Percentiles rank a stretch among this genome's conserved stretches.
Evolutionary conservation across 2,113 vertebrate genomes (phyloP).

Genomic region (Ceyx melanurus): DNA sequence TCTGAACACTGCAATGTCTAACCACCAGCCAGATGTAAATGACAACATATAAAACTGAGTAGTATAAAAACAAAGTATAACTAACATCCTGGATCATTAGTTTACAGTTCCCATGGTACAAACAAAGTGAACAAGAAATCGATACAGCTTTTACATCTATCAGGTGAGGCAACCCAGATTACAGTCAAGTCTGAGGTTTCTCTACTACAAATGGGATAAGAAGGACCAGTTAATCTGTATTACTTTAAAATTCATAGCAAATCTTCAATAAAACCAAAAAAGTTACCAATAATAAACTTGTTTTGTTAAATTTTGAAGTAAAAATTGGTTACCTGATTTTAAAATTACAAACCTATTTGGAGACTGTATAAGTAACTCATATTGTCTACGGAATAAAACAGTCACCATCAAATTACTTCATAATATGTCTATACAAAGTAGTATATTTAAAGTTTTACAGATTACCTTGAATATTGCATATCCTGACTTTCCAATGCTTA

Average conservation of each 20-base stretch:
- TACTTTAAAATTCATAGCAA: not conserved
- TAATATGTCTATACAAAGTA: not conserved
- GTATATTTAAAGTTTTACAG: not conserved
- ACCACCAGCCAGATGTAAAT: not conserved
- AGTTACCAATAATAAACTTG: not conserved
- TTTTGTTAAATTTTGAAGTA: not conserved
- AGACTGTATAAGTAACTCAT: not conserved
- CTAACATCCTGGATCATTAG: not conserved
- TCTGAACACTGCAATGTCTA: not conserved
- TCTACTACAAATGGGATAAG: not conserved
- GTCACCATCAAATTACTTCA: not conserved
- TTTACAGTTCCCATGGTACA: not conserved
- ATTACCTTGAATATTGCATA: not conserved
- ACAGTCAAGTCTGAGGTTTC: not conserved
- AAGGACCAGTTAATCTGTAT: not conserved
- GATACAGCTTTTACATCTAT: not conserved
- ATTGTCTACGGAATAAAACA: not conserved
- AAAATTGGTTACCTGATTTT: not conserved
- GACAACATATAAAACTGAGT: not conserved
- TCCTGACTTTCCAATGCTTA: not conserved
- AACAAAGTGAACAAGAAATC: not conserved
- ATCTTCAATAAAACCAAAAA: not conserved
- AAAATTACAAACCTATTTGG: not conserved
- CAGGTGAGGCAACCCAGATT: not conserved
- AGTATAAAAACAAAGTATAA: not conserved